These are phyloP conservation scores for Sphenodon punctatus DNA, from an alignment of 2,797 vertebrate species.

Conservation along the genomic window DNA sequence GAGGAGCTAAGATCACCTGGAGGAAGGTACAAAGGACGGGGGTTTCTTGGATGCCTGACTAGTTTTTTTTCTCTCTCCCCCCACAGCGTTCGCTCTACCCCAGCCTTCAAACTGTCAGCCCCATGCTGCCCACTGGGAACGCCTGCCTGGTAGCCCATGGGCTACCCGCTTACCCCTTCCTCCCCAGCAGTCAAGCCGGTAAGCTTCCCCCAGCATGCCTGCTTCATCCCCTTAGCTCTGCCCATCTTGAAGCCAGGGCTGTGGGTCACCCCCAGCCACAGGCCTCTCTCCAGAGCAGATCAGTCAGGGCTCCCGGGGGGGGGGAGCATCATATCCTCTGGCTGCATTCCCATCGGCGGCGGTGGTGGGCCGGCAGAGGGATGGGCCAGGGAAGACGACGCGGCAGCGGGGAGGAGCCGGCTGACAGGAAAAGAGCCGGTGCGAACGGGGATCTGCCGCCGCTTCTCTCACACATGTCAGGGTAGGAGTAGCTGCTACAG, in stretches of 20 bases:
- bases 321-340: too few species aligned
- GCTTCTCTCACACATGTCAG: too few species aligned
- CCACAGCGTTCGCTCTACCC: slow-evolving; percentile 85
- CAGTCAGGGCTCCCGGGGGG: not conserved
- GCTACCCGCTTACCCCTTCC: slow-evolving; percentile 79
- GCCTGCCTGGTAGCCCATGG: slow-evolving; percentile 74
- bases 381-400: not conserved
- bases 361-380: not conserved
- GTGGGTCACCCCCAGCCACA: not conserved
- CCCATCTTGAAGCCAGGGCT: not conserved
- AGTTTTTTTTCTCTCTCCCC: not conserved
- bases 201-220: not conserved
- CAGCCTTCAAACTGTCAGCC: slow-evolving; percentile 79
- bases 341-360: too few species aligned
- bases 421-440: too few species aligned
- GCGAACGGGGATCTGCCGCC: too few species aligned
- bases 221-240: not conserved
- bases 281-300: not conserved
- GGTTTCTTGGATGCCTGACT: accelerated
- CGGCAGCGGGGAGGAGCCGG: too few species aligned
- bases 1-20: accelerated
- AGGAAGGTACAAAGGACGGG: accelerated
- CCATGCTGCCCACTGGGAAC: slow-evolving; percentile 80
- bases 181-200: slow-evolving; percentile 79
- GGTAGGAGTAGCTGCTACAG: too few species aligned